Percentiles rank a stretch among this genome's conserved stretches.
Conservation (phyloP, 2,888 invertebrate genomes). For the Quadroppia sp. region DNA sequence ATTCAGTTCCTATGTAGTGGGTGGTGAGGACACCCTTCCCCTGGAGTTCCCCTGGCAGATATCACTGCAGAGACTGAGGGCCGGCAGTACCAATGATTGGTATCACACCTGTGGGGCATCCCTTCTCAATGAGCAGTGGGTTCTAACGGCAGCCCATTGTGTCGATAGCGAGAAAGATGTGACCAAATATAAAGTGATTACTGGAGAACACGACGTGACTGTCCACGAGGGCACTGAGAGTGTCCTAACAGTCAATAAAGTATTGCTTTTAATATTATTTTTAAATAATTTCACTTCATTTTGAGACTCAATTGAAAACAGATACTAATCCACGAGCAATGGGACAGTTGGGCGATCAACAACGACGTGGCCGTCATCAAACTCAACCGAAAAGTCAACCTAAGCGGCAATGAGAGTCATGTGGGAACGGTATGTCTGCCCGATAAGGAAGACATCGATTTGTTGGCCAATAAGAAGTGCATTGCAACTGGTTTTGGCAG, state of each 20-base stretch:
- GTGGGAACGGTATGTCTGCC: slow-evolving; percentile 30
- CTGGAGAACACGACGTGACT: slow-evolving; percentile 33
- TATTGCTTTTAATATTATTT: background rate
- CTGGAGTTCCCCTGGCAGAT: slow-evolving; percentile 35
- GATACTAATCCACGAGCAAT: slow-evolving; percentile 10
- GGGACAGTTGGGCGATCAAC: background rate
- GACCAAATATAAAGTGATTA: background rate
- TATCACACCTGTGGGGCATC: slow-evolving; percentile 19
- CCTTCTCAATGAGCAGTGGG: slow-evolving; percentile 28
- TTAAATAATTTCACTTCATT: background rate
- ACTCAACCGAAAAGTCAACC: slow-evolving; percentile 19
- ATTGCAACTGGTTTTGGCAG: slow-evolving; percentile 36
- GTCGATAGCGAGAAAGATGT: slow-evolving; percentile 14
- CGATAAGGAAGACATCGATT: slow-evolving; percentile 15
- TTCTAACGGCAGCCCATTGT: slow-evolving; percentile 40
- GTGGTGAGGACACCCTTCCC: slow-evolving; percentile 3
- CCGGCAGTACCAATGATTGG: background rate
- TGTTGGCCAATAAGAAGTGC: background rate
- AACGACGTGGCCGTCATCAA: slow-evolving; percentile 27
- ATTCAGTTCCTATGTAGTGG: too few relatives aligned
- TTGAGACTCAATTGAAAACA: background rate
- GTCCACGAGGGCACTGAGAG: slow-evolving; percentile 18
- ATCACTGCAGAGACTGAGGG: slow-evolving; percentile 29
- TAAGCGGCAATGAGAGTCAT: slow-evolving; percentile 25
- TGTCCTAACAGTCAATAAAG: background rate